Evolutionary conservation across 37 sponge, comb jelly and placozoan genomes (phyloP), one percentile per base, ranked within the genome.

Genomic region (Crambe crambe): DNA sequence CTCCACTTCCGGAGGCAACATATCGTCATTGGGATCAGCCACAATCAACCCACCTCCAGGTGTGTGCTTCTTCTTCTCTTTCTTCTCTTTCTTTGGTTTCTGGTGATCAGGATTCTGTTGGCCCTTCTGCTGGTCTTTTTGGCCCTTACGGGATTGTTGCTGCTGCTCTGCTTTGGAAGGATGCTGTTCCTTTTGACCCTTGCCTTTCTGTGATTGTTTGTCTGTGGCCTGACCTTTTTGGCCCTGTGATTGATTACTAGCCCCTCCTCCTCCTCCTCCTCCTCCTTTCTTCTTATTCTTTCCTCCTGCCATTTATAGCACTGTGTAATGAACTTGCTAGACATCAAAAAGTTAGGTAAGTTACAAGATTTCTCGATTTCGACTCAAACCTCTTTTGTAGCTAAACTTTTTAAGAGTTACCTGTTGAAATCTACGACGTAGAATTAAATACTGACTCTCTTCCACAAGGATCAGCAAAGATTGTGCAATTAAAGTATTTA

Each of bases 271-370:
- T 47, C 58, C 64, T 4, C 72, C 73, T 62, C 51, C 67, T 60
- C 79, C 68, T 51, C 43, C 63, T 58, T 73, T 72, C 70, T 87
- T 87, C 57, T 72, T 70, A 34, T 87, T 87, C 39, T 69, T 80
- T 2, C 81, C 81, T 30, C 79, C 79, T 34, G 42, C 75, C 81
- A 73, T 87, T 3, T n/a, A 20, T 15, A n/a, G n/a, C n/a, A n/a
- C n/a, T n/a, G n/a, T n/a, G n/a, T n/a, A n/a, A n/a, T n/a, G n/a
- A n/a, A n/a, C n/a, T n/a, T n/a, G n/a, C n/a, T n/a, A n/a, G n/a
- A n/a, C n/a, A n/a, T n/a, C n/a, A n/a, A n/a, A n/a, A n/a, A n/a
- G n/a, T n/a, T n/a, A n/a, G n/a, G n/a, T n/a, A n/a, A n/a, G n/a
- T n/a, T n/a, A n/a, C 26, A 44, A 54, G 15, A n/a, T n/a, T n/a